Base-by-base conservation (phyloP, 92 coral and sea anemone genomes). In the Parazoanthus swiftii region DNA sequence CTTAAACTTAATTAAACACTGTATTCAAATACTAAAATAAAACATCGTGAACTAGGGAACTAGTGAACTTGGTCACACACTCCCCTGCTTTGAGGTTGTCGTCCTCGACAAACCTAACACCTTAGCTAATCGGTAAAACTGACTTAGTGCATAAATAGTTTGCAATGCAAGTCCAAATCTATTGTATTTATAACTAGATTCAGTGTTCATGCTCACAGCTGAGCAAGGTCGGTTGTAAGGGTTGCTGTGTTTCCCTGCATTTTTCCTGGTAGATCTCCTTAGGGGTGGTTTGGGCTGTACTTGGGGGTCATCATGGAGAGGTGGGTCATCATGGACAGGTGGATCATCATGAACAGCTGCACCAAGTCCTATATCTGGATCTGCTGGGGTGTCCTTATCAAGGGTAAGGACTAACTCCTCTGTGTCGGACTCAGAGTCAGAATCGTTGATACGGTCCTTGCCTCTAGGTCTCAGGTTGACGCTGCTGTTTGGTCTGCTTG, bases 121-220 rank as follows among this genome's bases (percentile, higher is more conserved):
- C 77, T 33, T 79, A 21, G 68, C 68, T 79, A 48, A 23, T 26
- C 65, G 15, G n/a, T 39, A 43, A 39, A 77, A 77, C 63, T 77
- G 81, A 46, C 39, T n/a, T 2, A 11, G 20, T 79, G n/a, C 68
- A 23, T 79, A 43, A 46, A 79, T 3, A 46, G 66, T 79, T 77
- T 25, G 51, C 5, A 77, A 77, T 39, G 81, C 26, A 77, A 39
- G 63, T 77, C 33, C 56, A 77, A 77, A 8, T 43, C 26, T 42
- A 77, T 29, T 29, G 33, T 29, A 29, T 29, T 48, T 77, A 5
- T 44, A 18, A 15, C 65, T 25, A 42, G 81, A 36, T 77, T 5
- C 81, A 77, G n/a, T 44, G 23, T 79, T 79, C 82, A 51, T 79
- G 68, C 67, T 79, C 68, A 44, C 82, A n/a, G 68, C 82, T 79